phyloP scores from a whole-genome alignment of 2,888 invertebrate species.

The Ditula angustiorana region DNA sequence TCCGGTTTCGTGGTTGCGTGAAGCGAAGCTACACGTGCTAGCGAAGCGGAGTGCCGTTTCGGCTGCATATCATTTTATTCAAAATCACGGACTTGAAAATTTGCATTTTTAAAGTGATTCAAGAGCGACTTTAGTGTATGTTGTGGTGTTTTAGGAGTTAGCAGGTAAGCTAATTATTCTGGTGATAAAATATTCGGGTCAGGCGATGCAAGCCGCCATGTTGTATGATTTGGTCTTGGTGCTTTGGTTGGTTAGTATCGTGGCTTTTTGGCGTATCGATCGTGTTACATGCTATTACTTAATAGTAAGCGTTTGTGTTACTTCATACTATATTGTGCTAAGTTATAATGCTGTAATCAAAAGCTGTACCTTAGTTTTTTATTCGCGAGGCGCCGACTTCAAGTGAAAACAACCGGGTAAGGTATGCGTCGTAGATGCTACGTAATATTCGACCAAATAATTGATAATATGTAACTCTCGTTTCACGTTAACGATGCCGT shows the following conservation, averaged over 20 bases:
- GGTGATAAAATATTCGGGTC: neutral
- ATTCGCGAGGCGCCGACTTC: neutral
- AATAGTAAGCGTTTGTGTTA: neutral
- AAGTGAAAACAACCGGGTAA: neutral
- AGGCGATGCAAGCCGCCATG: slow-evolving; percentile 32
- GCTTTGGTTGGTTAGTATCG: slow-evolving; percentile 2
- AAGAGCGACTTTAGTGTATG: neutral
- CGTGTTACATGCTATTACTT: neutral
- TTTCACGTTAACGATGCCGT: neutral
- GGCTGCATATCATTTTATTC: neutral
- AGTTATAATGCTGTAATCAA: neutral
- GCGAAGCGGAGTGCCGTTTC: neutral
- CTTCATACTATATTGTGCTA: neutral
- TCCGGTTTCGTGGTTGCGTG: slow-evolving; percentile 7
- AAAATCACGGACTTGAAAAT: neutral
- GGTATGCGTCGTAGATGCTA: neutral
- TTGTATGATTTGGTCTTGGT: slow-evolving; percentile 20
- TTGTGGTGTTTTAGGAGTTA: neutral
- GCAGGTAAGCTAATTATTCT: slow-evolving; percentile 23
- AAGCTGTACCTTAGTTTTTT: no score
- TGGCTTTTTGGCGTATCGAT: slow-evolving; percentile 21
- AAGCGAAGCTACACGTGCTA: slow-evolving; percentile 19
- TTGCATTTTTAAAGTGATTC: neutral
- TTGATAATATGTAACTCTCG: no score
- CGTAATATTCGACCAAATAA: no score